Percentiles rank a stretch among this genome's conserved stretches.
These are phyloP conservation scores for Diachasmimorpha longicaudata DNA, from an alignment of 1,140 invertebrate species.

Conservation along the genomic window DNA sequence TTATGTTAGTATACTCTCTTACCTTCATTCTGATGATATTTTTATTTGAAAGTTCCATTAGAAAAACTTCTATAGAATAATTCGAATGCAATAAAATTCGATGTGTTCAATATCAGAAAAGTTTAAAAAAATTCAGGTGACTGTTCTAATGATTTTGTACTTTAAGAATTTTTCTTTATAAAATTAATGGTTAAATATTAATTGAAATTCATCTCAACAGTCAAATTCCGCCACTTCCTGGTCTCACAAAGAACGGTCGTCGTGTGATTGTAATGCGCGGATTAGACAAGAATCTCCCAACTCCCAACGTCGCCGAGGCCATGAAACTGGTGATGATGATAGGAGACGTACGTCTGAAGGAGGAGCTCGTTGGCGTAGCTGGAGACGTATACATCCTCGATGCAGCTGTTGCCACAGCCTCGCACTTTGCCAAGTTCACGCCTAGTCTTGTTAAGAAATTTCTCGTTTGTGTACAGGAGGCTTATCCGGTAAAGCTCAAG, in stretches of 20 bases:
- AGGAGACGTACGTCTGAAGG: conserved; percentile 77
- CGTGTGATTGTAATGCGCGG: conserved; percentile 77
- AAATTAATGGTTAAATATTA: background rate
- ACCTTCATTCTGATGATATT: background rate
- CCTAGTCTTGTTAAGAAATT: conserved; percentile 80
- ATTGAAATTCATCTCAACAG: conserved; percentile 59
- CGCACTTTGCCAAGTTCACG: conserved; percentile 78
- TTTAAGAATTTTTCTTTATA: too few relatives aligned
- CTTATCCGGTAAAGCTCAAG: conserved; percentile 84
- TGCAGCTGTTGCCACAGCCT: conserved; percentile 74
- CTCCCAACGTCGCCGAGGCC: conserved; percentile 69
- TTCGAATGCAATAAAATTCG: too few relatives aligned
- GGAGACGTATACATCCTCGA: conserved; percentile 83
- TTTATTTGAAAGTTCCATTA: too few relatives aligned
- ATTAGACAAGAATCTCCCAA: conserved; percentile 66
- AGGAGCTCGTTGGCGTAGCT: conserved; percentile 77
- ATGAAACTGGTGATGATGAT: conserved; percentile 84
- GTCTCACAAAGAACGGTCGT: conserved; percentile 77
- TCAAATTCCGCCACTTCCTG: conserved; percentile 77
- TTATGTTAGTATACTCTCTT: conserved; percentile 68
- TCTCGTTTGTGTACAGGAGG: conserved; percentile 82
- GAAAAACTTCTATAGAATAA: too few relatives aligned
- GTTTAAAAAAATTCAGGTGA: too few relatives aligned
- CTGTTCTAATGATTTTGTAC: too few relatives aligned
- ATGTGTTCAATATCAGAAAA: too few relatives aligned